phyloP scores from a whole-genome alignment of 1,140 invertebrate genomes.

The Cotesia glomerata region DNA sequence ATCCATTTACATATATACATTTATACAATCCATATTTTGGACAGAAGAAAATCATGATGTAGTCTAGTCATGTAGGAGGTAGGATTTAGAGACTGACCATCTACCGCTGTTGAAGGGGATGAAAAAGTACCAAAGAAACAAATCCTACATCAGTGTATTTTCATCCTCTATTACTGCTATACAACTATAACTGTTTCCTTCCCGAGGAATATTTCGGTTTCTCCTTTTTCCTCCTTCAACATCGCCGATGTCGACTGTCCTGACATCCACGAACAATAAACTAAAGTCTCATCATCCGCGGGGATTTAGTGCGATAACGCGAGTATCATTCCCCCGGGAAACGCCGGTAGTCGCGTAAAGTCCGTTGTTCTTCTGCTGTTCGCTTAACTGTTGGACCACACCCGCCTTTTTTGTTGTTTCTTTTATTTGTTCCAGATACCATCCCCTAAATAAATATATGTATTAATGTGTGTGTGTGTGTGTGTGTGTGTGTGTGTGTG shows the following conservation, averaged over 20 bases:
- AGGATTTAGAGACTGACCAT: conserved; percentile 40
- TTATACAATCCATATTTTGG: neutral
- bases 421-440: neutral
- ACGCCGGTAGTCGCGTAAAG: conserved; percentile 29
- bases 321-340: conserved; percentile 47
- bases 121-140: neutral
- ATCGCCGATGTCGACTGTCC: conserved; percentile 27
- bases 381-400: conserved; percentile 5
- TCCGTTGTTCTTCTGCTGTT: conserved; percentile 22
- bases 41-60: conserved; percentile 42
- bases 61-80: conserved; percentile 45
- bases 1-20: conserved; percentile 5
- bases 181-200: conserved; percentile 2
- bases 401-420: neutral
- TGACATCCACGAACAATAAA: conserved; percentile 59
- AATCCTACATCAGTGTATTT: conserved; percentile 14
- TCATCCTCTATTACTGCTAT: neutral
- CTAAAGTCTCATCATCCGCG: conserved; percentile 63
- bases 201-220: conserved; percentile 24
- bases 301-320: conserved; percentile 62
- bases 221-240: neutral
- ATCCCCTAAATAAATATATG: neutral
- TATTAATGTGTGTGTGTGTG: neutral
- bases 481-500: neutral
- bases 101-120: neutral